Conservation (phyloP, 2,888 invertebrate genomes). For the Chromoteleia sp. region DNA sequence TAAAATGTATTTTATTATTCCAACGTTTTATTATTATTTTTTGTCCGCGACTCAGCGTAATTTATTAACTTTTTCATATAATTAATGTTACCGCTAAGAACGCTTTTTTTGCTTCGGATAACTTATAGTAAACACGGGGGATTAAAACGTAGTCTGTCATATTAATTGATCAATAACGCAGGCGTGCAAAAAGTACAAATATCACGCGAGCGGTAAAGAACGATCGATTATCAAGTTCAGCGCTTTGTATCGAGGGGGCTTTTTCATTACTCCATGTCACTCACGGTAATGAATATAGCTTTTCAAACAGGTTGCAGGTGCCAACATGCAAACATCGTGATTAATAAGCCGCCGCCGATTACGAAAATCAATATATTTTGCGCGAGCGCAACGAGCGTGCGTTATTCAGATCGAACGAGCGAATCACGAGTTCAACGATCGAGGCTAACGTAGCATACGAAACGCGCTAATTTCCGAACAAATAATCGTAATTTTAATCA, state of each 20-base stretch:
- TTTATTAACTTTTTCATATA: too few relatives aligned
- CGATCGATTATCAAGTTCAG: slow-evolving; percentile 45
- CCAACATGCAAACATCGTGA: slow-evolving; percentile 58
- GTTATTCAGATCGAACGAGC: slow-evolving; percentile 46
- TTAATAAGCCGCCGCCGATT: slow-evolving; percentile 51
- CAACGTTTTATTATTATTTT: too few relatives aligned
- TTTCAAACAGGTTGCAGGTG: slow-evolving; percentile 65
- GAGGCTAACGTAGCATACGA: slow-evolving; percentile 31
- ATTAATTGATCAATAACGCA: slow-evolving; percentile 42
- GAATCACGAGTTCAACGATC: slow-evolving; percentile 51
- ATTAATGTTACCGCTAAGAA: neutral
- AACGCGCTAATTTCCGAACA: slow-evolving; percentile 36
- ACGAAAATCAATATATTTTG: slow-evolving; percentile 58
- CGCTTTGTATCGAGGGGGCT: slow-evolving; percentile 24
- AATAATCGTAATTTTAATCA: slow-evolving; percentile 40
- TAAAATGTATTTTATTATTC: too few relatives aligned
- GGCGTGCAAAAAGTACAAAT: slow-evolving; percentile 42
- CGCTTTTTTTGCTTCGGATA: neutral
- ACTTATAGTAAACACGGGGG: slow-evolving; percentile 14
- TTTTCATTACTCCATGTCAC: slow-evolving; percentile 52
- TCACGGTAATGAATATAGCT: slow-evolving; percentile 57
- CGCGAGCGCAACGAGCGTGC: slow-evolving; percentile 20
- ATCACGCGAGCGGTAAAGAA: slow-evolving; percentile 25
- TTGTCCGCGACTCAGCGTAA: too few relatives aligned
- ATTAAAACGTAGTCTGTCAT: slow-evolving; percentile 25